Base-by-base conservation (phyloP, 2,888 invertebrate species). In the Cataglyphis albicans region DNA sequence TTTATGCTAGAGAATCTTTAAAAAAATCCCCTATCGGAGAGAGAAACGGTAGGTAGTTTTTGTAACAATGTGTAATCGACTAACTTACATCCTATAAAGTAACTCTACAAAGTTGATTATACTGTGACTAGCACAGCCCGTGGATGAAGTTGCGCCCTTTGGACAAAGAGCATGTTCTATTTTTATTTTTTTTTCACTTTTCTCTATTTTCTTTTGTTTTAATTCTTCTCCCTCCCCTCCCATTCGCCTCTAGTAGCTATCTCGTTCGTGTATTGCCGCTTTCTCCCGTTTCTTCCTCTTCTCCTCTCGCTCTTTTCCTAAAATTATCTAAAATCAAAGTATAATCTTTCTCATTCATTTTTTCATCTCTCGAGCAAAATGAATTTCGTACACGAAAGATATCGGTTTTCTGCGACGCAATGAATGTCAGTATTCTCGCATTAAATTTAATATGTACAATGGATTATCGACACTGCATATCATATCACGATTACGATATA, bases 41-140 rank as follows among this genome's bases (percentile, higher is more conserved):
- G 91, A 92, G 92, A 90, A 89, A 92, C 89, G 91, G 88, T 89
- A 91, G 89, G 87, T 92, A 90, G 91, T 87, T 78, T 25, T 87
- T 67, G 90, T 92, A 92, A 92, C 91, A 92, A 92, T 92, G 91
- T 73, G 52, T 90, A 90, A 87, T 87, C 90, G 90, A 85, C 90
- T 89, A 89, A 87, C 82, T 89, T 89, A 89, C 25, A 48, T 82
- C 70, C 88, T 89, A 87, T 84, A 55, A 81, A 85, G 86, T 89
- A 89, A 86, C 68, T 72, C 88, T 91, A 92, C 91, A 88, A 93
- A 93, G 90, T 93, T 90, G 91, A 92, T 91, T 91, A 92, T 89
- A 91, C 91, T 92, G 90, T 91, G 91, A 92, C 91, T 90, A 90
- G 91, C 93, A 92, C 93, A 92, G 93, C 92, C 92, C 92, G 88